phyloP scores from a whole-genome alignment of 2,888 invertebrate species.

The Smittia aterrima region DNA sequence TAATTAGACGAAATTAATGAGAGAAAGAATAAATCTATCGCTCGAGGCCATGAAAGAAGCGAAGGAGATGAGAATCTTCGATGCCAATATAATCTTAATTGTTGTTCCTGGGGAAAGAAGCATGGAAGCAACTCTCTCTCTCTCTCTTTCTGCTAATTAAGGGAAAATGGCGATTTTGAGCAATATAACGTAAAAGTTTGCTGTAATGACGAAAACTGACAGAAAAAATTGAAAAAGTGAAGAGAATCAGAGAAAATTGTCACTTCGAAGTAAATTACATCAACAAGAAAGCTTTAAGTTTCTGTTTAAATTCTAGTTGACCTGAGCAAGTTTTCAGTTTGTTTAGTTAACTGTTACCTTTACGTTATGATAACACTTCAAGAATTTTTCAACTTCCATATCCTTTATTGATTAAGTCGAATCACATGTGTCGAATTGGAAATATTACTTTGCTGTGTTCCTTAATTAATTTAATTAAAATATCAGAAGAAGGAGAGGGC shows the following conservation, averaged over 20 bases:
- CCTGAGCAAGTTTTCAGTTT: too few relatives aligned
- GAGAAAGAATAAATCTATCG: slow-evolving; percentile 37
- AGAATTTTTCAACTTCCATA: too few relatives aligned
- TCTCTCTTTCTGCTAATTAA: not conserved
- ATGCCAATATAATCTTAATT: slow-evolving; percentile 41
- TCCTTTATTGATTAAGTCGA: not conserved
- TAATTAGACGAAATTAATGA: slow-evolving; percentile 40
- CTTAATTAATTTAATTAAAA: slow-evolving; percentile 31
- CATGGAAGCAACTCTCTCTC: not conserved
- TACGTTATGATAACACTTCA: too few relatives aligned
- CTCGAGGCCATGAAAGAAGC: slow-evolving; percentile 7
- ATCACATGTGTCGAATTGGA: slow-evolving; percentile 22
- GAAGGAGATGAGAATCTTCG: slow-evolving; percentile 34
- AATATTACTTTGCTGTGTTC: not conserved
- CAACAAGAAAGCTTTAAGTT: too few relatives aligned
- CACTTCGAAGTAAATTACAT: too few relatives aligned
- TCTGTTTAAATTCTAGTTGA: too few relatives aligned
- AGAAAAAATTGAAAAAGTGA: too few relatives aligned
- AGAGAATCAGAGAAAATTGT: too few relatives aligned
- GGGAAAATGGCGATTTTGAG: too few relatives aligned
- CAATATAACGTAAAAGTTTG: too few relatives aligned
- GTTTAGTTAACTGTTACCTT: too few relatives aligned
- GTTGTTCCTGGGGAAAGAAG: slow-evolving; percentile 26
- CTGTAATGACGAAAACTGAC: too few relatives aligned
- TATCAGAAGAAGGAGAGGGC: not conserved